Base-by-base conservation (phyloP, 1,140 invertebrate genomes). In the Drosophila pruinosa region DNA sequence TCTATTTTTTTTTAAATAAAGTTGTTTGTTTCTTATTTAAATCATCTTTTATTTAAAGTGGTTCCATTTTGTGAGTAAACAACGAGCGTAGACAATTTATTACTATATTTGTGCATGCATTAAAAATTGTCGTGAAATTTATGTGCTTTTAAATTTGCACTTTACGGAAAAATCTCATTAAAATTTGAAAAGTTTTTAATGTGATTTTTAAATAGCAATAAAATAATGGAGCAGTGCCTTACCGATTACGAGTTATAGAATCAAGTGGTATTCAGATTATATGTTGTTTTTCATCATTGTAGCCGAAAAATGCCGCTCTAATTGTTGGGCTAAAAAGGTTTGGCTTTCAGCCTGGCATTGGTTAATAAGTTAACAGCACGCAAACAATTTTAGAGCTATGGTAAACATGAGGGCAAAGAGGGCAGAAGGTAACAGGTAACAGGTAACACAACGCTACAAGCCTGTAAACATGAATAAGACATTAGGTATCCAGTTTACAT, bases 401-500 rank as follows among this genome's bases (percentile, higher is more conserved):
- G 43, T 64, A 61, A 58, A 59, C 57, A 43, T 53, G n/a, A 15
- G 12, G 19, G 8, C n/a, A 10, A 22, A 26, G 19, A 17, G 7
- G 8, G 5, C 8, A 2, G 24, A 8, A 17, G 22, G 7, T 15
- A 45, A 17, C 43, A 47, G 57, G 57, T 45, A 43, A 43, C 38
- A 36, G 14, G 12, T 5, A 50, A 57, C 28, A 69, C 57, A 58
- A 70, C 63, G 65, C 61, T 48, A 79, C 71, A 61, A 73, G 70
- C 41, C 73, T 78, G 81, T 81, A 78, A 88, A 88, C 82, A 88
- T 88, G 82, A 88, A 88, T 88, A 88, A 88, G 82, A 88, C 82
- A 88, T 88, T 88, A 88, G 75, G 65, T 72, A 72, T 50, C 70
- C 78, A 74, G 69, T 85, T 86, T 68, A 86, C 82, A 85, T 85